These are phyloP conservation scores for Mercenaria mercenaria DNA, from an alignment of 1,140 invertebrate species.

Conservation along the genomic window DNA sequence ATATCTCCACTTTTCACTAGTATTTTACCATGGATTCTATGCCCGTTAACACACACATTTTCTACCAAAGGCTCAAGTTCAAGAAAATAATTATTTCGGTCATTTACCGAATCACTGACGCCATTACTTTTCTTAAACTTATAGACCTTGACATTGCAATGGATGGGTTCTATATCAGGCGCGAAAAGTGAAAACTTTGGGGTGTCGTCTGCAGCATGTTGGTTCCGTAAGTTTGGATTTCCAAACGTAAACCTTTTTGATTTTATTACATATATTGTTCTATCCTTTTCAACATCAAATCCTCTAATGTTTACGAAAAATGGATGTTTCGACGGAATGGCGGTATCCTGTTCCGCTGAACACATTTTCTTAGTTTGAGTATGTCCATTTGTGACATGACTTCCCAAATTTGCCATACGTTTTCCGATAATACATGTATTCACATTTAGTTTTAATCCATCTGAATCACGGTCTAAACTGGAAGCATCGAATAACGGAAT, in stretches of 20 bases:
- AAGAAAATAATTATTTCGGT: conserved; percentile 74
- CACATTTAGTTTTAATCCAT: conserved; percentile 37
- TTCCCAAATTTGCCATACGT: not conserved
- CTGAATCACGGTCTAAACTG: conserved; percentile 21
- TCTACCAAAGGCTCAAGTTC: conserved; percentile 74
- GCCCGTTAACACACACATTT: conserved; percentile 74
- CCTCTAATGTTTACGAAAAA: conserved; percentile 81
- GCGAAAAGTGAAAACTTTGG: conserved; percentile 70
- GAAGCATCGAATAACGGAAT: conserved; percentile 73
- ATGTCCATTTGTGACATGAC: not conserved
- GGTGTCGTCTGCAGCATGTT: conserved; percentile 21
- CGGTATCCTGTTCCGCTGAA: conserved; percentile 34
- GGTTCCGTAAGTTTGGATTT: conserved; percentile 56
- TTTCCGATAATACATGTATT: not conserved
- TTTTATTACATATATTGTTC: conserved; percentile 76
- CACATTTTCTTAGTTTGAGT: conserved; percentile 25
- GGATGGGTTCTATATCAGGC: conserved; percentile 74
- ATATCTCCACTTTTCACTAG: conserved; percentile 78
- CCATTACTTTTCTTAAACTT: conserved; percentile 42
- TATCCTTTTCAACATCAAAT: conserved; percentile 76
- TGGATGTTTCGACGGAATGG: conserved; percentile 72
- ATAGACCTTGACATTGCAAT: conserved; percentile 74
- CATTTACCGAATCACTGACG: not conserved
- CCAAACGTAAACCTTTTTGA: conserved; percentile 75
- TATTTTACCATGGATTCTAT: conserved; percentile 58